phyloP scores from a whole-genome alignment of 2,888 invertebrate species.

The Falcaria lacertinaria region DNA sequence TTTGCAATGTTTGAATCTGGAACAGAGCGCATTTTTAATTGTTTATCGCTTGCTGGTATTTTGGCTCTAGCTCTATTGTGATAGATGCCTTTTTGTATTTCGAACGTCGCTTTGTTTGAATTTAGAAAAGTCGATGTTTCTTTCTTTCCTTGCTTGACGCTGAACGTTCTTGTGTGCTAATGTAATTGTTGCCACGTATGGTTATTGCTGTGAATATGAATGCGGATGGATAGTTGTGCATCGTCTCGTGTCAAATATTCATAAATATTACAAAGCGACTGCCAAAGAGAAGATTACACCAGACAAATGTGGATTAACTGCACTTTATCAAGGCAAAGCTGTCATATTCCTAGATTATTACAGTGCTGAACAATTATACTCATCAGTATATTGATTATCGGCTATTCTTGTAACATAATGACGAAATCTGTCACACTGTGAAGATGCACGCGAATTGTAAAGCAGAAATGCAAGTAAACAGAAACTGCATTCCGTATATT shows the following conservation, averaged over 20 bases:
- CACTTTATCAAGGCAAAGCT: no score
- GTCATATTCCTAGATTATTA: no score
- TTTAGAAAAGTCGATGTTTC: slow-evolving; percentile 70
- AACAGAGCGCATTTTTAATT: slow-evolving; percentile 72
- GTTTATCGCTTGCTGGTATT: slow-evolving; percentile 63
- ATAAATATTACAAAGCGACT: slow-evolving; percentile 30
- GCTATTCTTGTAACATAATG: slow-evolving; percentile 14
- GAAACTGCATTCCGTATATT: slow-evolving; percentile 44
- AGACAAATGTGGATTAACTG: slow-evolving; percentile 7
- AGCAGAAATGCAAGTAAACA: slow-evolving; percentile 56
- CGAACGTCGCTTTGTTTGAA: slow-evolving; percentile 69
- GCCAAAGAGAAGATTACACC: slow-evolving; percentile 14
- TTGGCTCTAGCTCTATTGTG: slow-evolving; percentile 67
- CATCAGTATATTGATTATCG: no score
- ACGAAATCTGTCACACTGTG: slow-evolving; percentile 24
- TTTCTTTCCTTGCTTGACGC: slow-evolving; percentile 67
- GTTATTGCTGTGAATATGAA: slow-evolving; percentile 61
- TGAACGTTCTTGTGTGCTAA: slow-evolving; percentile 70
- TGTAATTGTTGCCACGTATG: slow-evolving; percentile 65
- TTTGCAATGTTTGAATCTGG: slow-evolving; percentile 68
- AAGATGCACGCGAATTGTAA: slow-evolving; percentile 27
- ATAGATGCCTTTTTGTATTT: slow-evolving; percentile 63
- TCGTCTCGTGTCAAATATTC: slow-evolving; percentile 19
- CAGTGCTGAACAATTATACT: no score
- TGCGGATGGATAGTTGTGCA: slow-evolving; percentile 33